A percentile compares a stretch with the other conserved stretches of the same genome.
These are phyloP conservation scores for Mesoclemmys tuberculata DNA, from an alignment of 2,113 vertebrate genomes.

Conservation along the genomic window DNA sequence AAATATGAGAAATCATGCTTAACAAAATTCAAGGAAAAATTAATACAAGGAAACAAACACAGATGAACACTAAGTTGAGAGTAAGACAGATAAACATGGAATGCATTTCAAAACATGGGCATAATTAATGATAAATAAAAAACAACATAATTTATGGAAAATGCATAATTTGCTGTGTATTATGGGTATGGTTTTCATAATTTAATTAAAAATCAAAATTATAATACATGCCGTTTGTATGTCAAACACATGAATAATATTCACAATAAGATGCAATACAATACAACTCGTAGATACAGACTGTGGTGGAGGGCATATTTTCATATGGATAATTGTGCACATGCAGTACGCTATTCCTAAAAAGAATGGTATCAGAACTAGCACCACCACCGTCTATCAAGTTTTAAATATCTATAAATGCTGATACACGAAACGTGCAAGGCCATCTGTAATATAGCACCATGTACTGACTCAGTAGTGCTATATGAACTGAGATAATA, in stretches of 20 bases:
- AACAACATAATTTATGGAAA: slow-evolving; percentile 16
- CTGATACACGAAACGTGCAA: background rate
- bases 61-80: slow-evolving; percentile 58
- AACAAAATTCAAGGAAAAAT: slow-evolving; percentile 71
- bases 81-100: slow-evolving; percentile 64
- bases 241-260: background rate
- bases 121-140: slow-evolving; percentile 54
- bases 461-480: background rate
- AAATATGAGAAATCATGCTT: slow-evolving; percentile 83
- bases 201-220: background rate
- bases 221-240: background rate
- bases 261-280: background rate
- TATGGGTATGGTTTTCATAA: background rate
- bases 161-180: background rate
- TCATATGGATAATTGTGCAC: background rate
- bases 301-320: background rate
- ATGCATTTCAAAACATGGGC: slow-evolving; percentile 59
- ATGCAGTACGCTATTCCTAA: background rate
- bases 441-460: background rate
- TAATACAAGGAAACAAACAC: slow-evolving; percentile 66
- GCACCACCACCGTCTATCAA: background rate
- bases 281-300: background rate
- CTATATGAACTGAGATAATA: background rate
- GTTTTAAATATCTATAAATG: background rate
- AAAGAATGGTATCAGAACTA: background rate